Base-by-base conservation (phyloP, 92 coral and sea anemone species). In the Palythoa caribaeorum region DNA sequence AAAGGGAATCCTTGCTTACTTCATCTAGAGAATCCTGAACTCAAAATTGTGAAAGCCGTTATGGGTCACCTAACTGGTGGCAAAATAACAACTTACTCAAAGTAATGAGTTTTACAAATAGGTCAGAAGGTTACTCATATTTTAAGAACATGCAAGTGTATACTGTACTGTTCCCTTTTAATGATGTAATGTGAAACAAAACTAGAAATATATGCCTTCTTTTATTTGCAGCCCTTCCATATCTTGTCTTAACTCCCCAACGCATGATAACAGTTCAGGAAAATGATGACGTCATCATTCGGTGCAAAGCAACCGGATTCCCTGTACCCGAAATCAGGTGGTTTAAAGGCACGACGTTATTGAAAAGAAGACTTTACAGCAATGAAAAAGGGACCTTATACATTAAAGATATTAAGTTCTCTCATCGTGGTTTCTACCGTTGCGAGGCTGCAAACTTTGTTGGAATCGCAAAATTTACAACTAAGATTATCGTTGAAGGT, bases 251-350 rank as follows among this genome's bases (percentile, higher is more conserved):
- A 48, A 19, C 50, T 15, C 96, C 94, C 0, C 89, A 88, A 12
- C 19, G 89, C 7, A 54, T 68, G 21, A 71, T 94, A 9, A 93
- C 90, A 1, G 84, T 84, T 40, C 68, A 47, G 55, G 94, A 94
- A 38, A 90, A 90, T 20, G 74, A 86, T 50, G 85, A 88, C 38
- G 79, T 89, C 10, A 77, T 87, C n/a, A 19, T 94, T 5, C 78
- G 87, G n/a, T 94, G 92, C 87, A 37, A 50, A 55, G 73, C 93
- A 52, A 44, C 76, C 20, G 96, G 96, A 28, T 92, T 92, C 73
- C 96, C 96, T 1, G 68, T 51, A 52, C 96, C 96, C 53, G 87
- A 71, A 51, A 51, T 92, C 92, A 90, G 90, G 86, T 94, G 96
- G 96, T 89, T 76, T 70, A 91, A 91, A 68, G 80, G 79, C 70